Evolutionary conservation across 2,888 invertebrate genomes (phyloP), one percentile per base, ranked within the genome.

Genomic region (Ornithoptera alexandrae): DNA sequence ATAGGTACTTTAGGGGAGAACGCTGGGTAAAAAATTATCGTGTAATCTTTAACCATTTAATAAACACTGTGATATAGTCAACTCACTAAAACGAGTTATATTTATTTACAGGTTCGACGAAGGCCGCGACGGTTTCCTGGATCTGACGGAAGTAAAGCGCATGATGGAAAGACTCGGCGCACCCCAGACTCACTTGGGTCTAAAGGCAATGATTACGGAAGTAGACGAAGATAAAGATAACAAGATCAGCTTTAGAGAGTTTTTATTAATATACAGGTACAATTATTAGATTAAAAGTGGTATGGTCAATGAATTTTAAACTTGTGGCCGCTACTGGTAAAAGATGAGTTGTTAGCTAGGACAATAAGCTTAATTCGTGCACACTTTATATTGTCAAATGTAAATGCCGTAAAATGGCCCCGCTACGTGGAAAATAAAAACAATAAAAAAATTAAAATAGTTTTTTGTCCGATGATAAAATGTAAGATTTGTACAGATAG

Each of bases 91-190:
- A 53, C 53, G 39, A 60, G 39, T 36, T 58, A n/a, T 24, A 42
- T 39, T 71, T n/a, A 61, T 67, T 93, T 94, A 2, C 93, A 98
- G 98, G 89, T 98, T 97, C 87, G 98, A 98, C 85, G 96, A 96
- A 73, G 97, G 97, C 59, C 95, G 94, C 74, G 98, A 99, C 87
- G 97, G 97, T 58, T 98, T 94, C 84, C 94, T 99, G 76, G 97
- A 98, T 87, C 91, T 99, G 74, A 94, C 94, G 39, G 98, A 99
- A 88, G 92, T 99, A 75, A 99, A 99, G 87, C 93, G 96, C 39
- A 98, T 98, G 98, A 98, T 98, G 98, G 99, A 99, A 88, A 96
- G 97, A 72, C 90, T 99, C 69, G 98, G 97, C 15, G 98, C 97
- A 2, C 98, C 99, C 18, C 99, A 99, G 89, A 99, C 99, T 0